phyloP scores from a whole-genome alignment of 2,113 vertebrate genomes.

The Malurus alboscapulatus region DNA sequence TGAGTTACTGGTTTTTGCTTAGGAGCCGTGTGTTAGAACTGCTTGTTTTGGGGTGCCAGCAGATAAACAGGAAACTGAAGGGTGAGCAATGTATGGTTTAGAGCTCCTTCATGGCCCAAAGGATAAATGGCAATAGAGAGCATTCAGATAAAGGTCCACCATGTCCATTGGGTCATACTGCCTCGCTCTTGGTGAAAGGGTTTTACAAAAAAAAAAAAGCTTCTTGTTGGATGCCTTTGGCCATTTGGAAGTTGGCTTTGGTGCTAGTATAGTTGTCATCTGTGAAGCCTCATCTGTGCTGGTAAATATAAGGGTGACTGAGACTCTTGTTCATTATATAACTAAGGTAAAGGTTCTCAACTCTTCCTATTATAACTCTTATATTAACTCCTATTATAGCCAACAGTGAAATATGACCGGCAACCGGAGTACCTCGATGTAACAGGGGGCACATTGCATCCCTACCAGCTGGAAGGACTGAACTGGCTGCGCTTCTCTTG shows the following conservation, averaged over 20 bases:
- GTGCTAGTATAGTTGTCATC: not conserved
- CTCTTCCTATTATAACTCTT: slow-evolving; percentile 26
- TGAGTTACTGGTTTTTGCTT: slow-evolving; percentile 69
- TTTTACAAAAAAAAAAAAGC: not conserved
- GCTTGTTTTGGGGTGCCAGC: not conserved
- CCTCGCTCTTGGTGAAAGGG: not conserved
- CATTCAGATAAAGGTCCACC: not conserved
- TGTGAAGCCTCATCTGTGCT: not conserved
- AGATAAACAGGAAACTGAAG: not conserved
- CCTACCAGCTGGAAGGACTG: slow-evolving; percentile 95
- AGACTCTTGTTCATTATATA: not conserved
- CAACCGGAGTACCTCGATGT: slow-evolving; percentile 92
- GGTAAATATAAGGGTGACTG: not conserved
- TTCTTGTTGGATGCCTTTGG: not conserved
- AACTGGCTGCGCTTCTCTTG: slow-evolving; percentile 98
- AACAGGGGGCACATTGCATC: slow-evolving; percentile 91
- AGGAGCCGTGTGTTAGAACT: not conserved
- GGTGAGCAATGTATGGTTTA: not conserved
- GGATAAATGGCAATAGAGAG: not conserved
- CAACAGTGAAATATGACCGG: slow-evolving; percentile 95
- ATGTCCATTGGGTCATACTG: not conserved
- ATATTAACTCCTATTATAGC: slow-evolving; percentile 66
- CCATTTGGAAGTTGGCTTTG: not conserved
- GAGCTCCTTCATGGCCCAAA: not conserved
- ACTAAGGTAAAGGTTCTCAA: not conserved